These are phyloP conservation scores for Astreopora myriophthalma DNA, from an alignment of 64 coral and sea anemone genomes.

Conservation along the genomic window DNA sequence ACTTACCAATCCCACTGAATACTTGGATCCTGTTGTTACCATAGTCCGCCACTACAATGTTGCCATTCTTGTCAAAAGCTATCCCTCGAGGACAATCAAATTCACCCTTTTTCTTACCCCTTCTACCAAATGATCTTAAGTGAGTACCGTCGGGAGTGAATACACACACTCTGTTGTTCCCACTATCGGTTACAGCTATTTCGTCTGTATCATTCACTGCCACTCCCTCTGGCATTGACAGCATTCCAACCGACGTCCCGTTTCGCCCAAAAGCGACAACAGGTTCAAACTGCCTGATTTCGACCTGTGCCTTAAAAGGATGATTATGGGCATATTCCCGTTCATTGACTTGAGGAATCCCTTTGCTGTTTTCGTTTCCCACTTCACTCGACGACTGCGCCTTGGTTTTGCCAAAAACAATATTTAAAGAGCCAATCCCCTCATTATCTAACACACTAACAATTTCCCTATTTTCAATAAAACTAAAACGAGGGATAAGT, in stretches of 20 bases:
- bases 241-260: background rate
- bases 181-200: background rate
- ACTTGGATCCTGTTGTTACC: background rate
- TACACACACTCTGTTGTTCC: too few relatives aligned
- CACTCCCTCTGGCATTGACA: background rate
- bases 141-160: too few relatives aligned
- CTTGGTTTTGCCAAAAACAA: background rate
- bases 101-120: too few relatives aligned
- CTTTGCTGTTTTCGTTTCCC: background rate
- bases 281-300: background rate
- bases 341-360: background rate
- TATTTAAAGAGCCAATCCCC: background rate
- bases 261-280: background rate
- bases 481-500: background rate
- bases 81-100: too few relatives aligned
- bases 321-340: background rate
- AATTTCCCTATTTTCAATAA: background rate
- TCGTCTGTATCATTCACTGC: background rate
- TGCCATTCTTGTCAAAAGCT: too few relatives aligned
- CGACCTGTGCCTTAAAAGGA: background rate
- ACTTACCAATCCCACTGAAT: background rate
- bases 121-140: too few relatives aligned
- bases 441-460: background rate
- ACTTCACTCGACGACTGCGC: background rate
- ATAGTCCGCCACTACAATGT: background rate